Percentiles rank a stretch among this genome's conserved stretches.
phyloP scores from a whole-genome alignment of 2,113 vertebrate species.

The Nannobrachium achirus region DNA sequence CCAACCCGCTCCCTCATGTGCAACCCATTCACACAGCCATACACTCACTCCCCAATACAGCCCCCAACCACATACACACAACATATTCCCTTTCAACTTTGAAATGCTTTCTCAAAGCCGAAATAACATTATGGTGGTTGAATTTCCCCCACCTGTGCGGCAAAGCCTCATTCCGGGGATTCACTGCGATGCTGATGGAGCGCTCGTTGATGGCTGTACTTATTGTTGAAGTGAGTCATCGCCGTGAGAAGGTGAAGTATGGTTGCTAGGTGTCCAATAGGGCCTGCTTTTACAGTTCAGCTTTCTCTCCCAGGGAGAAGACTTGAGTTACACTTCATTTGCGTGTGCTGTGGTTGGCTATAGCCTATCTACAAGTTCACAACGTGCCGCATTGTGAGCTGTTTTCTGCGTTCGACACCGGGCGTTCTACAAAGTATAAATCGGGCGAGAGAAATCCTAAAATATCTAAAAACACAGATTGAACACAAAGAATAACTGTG shows the following conservation, averaged over 20 bases:
- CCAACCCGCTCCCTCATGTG: neutral
- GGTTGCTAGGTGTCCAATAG: neutral
- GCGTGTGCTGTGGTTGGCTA: neutral
- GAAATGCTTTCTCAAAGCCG: neutral
- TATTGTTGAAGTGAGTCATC: conserved; percentile 6
- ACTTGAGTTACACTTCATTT: neutral
- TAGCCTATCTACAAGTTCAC: no score
- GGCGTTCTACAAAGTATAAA: neutral
- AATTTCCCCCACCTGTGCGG: neutral
- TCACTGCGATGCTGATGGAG: neutral
- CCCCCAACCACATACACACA: neutral
- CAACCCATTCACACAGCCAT: conserved; percentile 1
- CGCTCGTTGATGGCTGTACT: neutral
- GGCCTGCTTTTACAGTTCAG: conserved; percentile 15
- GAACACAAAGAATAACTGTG: no score
- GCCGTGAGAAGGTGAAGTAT: neutral
- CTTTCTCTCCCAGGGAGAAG: neutral
- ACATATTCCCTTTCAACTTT: neutral
- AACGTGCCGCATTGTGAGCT: no score
- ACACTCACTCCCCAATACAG: neutral
- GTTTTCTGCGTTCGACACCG: no score
- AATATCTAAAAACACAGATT: no score
- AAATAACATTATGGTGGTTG: neutral
- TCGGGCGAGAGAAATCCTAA: no score
- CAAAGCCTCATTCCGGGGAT: neutral